Percentiles rank a stretch among this genome's conserved stretches.
Evolutionary conservation across 2,113 vertebrate genomes (phyloP).

Genomic region (Taurulus bubalis): DNA sequence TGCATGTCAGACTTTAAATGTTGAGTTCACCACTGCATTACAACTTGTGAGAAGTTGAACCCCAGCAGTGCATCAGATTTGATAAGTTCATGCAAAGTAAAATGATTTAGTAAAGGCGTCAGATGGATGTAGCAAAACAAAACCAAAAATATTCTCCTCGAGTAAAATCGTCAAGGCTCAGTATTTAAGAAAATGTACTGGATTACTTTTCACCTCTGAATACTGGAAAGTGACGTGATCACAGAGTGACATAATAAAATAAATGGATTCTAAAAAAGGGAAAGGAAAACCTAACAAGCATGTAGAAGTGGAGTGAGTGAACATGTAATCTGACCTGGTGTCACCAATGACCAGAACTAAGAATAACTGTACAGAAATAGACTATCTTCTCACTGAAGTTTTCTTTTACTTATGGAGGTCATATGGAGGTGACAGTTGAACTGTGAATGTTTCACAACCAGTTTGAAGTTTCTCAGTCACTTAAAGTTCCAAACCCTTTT

Average conservation of each 20-base stretch:
- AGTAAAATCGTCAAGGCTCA: no score
- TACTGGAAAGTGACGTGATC: neutral
- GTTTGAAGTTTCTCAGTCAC: neutral
- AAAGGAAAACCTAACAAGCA: neutral
- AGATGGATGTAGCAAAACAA: no score
- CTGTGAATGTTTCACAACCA: neutral
- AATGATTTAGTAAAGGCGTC: no score
- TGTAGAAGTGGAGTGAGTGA: neutral
- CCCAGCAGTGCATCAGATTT: no score
- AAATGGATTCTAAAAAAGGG: neutral
- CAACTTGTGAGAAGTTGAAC: no score
- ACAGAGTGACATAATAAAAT: neutral
- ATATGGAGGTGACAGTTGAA: no score
- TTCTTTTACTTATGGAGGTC: no score
- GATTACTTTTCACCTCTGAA: neutral
- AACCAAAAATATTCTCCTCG: no score
- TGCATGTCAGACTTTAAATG: no score
- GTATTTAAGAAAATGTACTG: neutral
- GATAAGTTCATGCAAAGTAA: no score
- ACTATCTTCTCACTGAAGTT: no score
- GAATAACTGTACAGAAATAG: neutral
- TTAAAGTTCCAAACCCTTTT: neutral
- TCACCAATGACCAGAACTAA: neutral
- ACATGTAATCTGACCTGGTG: neutral
- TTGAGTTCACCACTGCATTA: no score